Evolutionary conservation across 2,888 invertebrate species (phyloP), one percentile per base, ranked within the genome.

Genomic region (Calameuta pallipes): DNA sequence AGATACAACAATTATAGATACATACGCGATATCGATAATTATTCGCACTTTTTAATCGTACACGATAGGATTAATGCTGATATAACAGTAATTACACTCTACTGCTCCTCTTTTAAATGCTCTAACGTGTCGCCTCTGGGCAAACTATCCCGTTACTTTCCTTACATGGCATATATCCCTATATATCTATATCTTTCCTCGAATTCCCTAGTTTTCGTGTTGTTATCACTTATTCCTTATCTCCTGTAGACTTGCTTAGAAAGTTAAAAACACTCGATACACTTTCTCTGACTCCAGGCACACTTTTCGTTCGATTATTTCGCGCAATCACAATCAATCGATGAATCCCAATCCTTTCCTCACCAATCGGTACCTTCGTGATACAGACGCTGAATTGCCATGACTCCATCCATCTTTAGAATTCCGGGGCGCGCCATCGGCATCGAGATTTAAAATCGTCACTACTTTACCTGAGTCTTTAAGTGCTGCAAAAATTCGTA

Each of bases 401-500:
- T 9, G 56, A 6, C 56, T 56, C 9, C 23, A 23, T 23, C 23
- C 6, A 2, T 56, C 56, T 56, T 56, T 56, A 56, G 56, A 23
- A 56, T 56, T 23, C 23, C 56, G 23, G 23, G 23, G 0, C 56
- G 56, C 23, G 56, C 71, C 71, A 31, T 31, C 23, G 34, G 9
- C 30, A 71, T 31, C 31, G 31, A 31, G 4, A 37, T 30, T 34
- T 31, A 34, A 34, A 71, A 71, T 71, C 56, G 56, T 56, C 31
- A 85, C 82, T 96, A 97, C 94, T 97, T 97, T 92, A 98, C 95
- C 93, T 97, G 96, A 87, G 94, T 94, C 92, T 97, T 96, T 87
- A 98, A 93, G 93, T 98, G 98, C 92, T 99, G 98, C 92, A 99
- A 94, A 93, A 99, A 99, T 94, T 99, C 99, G 92, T 98, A 97